A percentile compares a stretch with the other conserved stretches of the same genome.
Conservation (phyloP, 2,888 invertebrate genomes). For the Pachydiplax longipennis region DNA sequence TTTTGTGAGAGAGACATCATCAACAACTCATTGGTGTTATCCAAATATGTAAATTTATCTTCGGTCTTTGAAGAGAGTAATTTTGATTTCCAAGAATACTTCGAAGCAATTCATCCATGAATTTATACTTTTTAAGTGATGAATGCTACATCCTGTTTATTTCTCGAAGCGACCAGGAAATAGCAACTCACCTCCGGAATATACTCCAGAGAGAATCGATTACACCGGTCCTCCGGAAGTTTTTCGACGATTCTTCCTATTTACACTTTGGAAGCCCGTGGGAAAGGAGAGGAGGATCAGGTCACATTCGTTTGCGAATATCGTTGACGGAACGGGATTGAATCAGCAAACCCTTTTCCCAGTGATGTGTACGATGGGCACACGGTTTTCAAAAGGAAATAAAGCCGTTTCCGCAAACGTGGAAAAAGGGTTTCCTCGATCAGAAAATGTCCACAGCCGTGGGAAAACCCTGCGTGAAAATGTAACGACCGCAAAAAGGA, state of each 20-base stretch:
- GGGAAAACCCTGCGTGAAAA: conserved; percentile 4
- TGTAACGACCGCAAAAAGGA: background rate
- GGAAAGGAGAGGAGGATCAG: background rate
- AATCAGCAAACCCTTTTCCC: background rate
- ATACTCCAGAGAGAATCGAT: background rate
- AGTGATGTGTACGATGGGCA: background rate
- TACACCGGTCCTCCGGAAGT: background rate
- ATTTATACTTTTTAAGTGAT: background rate
- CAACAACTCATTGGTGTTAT: too few relatives aligned
- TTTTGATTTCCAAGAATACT: too few relatives aligned
- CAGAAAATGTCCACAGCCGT: background rate
- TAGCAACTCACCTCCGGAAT: background rate
- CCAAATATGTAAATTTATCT: too few relatives aligned
- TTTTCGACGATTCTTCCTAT: too few relatives aligned
- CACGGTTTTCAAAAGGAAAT: background rate
- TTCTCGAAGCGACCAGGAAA: background rate
- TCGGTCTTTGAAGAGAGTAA: too few relatives aligned
- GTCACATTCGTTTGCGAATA: conserved; percentile 8
- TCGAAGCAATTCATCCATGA: too few relatives aligned
- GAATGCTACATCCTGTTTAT: background rate
- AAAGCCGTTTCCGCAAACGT: background rate
- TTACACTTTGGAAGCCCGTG: background rate
- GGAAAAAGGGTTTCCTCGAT: conserved; percentile 1
- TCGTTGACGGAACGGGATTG: background rate
- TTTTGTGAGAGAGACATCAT: too few relatives aligned